Conservation (phyloP, 2,888 invertebrate species). For the Lypha dubia region DNA sequence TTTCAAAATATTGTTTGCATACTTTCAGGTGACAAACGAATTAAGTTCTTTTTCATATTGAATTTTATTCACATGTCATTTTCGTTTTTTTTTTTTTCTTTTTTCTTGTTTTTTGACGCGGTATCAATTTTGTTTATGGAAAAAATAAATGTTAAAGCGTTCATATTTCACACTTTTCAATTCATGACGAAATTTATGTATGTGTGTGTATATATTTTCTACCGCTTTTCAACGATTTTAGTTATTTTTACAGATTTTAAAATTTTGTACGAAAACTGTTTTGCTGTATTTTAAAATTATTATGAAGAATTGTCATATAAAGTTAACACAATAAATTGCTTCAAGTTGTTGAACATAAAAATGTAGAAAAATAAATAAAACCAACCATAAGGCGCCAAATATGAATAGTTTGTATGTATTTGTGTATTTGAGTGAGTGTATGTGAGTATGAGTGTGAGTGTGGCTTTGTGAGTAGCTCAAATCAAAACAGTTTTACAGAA, state of each 20-base stretch:
- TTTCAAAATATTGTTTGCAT: slow-evolving; percentile 62
- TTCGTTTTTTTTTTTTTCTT: background rate
- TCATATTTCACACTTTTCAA: slow-evolving; percentile 52
- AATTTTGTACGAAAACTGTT: slow-evolving; percentile 18
- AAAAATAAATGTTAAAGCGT: slow-evolving; percentile 6
- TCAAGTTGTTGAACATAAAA: slow-evolving; percentile 28
- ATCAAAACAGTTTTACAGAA: background rate
- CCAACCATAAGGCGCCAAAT: slow-evolving; percentile 46
- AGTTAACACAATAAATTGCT: slow-evolving; percentile 59
- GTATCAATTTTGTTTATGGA: background rate
- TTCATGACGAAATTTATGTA: too few relatives aligned
- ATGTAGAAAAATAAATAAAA: background rate
- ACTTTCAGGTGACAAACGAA: slow-evolving; percentile 70
- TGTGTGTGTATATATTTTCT: background rate
- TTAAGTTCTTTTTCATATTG: slow-evolving; percentile 41
- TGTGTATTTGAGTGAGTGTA: too few relatives aligned
- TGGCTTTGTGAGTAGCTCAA: background rate
- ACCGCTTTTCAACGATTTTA: background rate
- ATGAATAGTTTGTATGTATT: too few relatives aligned
- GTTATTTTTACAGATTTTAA: slow-evolving; percentile 23
- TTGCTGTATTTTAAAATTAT: slow-evolving; percentile 41
- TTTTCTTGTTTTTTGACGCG: too few relatives aligned
- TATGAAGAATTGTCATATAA: slow-evolving; percentile 64
- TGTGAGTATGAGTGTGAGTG: too few relatives aligned
- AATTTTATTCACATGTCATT: slow-evolving; percentile 9